Base-by-base conservation (phyloP, 2,113 vertebrate genomes). In the Nothobranchius furzeri region DNA sequence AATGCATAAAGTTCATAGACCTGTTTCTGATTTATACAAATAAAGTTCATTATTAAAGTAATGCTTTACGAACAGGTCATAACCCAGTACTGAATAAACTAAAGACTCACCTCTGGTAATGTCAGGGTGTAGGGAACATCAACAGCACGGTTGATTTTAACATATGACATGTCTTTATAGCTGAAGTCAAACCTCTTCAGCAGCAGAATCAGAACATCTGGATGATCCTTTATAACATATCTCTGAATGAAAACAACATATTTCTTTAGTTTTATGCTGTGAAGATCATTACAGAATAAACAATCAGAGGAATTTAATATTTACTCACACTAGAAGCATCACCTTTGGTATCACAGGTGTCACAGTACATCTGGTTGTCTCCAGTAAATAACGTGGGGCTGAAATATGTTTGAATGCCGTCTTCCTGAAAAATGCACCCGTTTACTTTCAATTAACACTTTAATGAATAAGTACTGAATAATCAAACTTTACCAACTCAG, bases 351-450 rank as follows among this genome's bases (percentile, higher is more conserved):
- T 42, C 77, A 79, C 92, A 92, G 0, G 0, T 0, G 0, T 89
- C 84, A 75, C 91, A 93, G 54, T 88, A 90, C 42, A 92, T 12
- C 84, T 87, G 90, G 74, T 93, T 74, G 1, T 86, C 49, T 70
- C 83, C 83, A 1, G 14, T 59, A 24, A 91, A 51, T 7, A 7
- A 0, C 3, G 68, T 68, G 4, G 2, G 0, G 25, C 11, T 25
- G 60, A 91, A 89, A 64, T 82, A 88, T 0, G 45, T 24, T 0
- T 77, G 0, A 42, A 90, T 57, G 9, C 85, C 86, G 1, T 83
- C 15, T 5, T 6, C 17, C 91, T 92, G 36, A 15, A 60, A 53
- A 62, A 35, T 30, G 30, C 37, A 40, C 37, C 6, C 1, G 37
- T 40, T 40, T 40, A 40, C 37, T 40, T 40, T 40, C 37, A 40